A percentile compares a stretch with the other conserved stretches of the same genome.
Conservation (phyloP, 2,888 invertebrate species). For the Azorinus chamasolen region DNA sequence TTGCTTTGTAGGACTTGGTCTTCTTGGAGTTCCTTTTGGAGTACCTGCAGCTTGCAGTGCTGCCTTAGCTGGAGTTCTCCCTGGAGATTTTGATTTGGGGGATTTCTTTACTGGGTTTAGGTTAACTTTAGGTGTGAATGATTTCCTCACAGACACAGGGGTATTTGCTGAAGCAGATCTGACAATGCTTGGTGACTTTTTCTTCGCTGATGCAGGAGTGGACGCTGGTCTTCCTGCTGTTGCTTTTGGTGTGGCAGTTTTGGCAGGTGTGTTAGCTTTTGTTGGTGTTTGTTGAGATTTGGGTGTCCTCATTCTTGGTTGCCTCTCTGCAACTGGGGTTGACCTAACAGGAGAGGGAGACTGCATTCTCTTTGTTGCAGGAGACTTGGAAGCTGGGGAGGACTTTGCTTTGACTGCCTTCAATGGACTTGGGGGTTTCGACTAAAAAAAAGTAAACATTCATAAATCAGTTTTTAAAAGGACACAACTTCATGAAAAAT, state of each 20-base stretch:
- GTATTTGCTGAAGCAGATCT: too few relatives aligned
- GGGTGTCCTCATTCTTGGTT: slow-evolving; percentile 62
- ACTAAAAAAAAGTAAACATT: slow-evolving; percentile 30
- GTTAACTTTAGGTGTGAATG: slow-evolving; percentile 2
- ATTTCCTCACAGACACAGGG: neutral
- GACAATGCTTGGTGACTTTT: slow-evolving; percentile 2
- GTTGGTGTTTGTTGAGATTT: slow-evolving; percentile 30
- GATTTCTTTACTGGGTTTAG: slow-evolving; percentile 13
- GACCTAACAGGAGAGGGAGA: slow-evolving; percentile 63
- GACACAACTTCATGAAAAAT: too few relatives aligned
- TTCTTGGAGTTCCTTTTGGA: slow-evolving; percentile 27
- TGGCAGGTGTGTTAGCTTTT: slow-evolving; percentile 18
- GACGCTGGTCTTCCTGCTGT: slow-evolving; percentile 8
- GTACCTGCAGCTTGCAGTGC: slow-evolving; percentile 46
- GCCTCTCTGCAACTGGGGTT: slow-evolving; percentile 26
- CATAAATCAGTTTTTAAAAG: neutral
- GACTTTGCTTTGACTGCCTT: too few relatives aligned
- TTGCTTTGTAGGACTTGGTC: slow-evolving; percentile 28
- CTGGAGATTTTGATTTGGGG: neutral
- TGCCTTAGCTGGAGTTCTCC: slow-evolving; percentile 16
- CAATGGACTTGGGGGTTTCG: slow-evolving; percentile 56
- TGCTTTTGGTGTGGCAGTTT: slow-evolving; percentile 13
- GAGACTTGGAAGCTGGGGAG: slow-evolving; percentile 20
- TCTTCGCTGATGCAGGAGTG: slow-evolving; percentile 19
- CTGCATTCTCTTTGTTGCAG: slow-evolving; percentile 52